Percentiles rank a stretch among this genome's conserved stretches.
Conservation (phyloP, 2,797 vertebrate species). For the Ctenosaura bakeri region DNA sequence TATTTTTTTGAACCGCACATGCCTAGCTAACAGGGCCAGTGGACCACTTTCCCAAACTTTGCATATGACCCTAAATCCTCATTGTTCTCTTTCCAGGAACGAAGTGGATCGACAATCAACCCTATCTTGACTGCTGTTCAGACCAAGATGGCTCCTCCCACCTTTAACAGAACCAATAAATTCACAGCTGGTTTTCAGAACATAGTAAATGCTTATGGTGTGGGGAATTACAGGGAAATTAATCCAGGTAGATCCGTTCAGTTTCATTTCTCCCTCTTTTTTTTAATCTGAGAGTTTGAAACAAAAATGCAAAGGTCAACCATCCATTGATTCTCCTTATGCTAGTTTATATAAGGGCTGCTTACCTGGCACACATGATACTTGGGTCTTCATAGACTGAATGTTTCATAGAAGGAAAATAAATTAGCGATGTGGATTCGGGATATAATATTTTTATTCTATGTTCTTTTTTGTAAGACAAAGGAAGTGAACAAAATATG, state of each 20-base stretch:
- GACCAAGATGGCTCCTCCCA: conserved; percentile 82
- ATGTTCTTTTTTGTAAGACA: not conserved
- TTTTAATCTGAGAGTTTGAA: not conserved
- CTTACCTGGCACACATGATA: not conserved
- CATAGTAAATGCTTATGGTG: conserved; percentile 84
- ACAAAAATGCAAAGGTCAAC: not conserved
- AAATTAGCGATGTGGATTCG: not conserved
- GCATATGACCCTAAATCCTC: not conserved
- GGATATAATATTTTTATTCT: not conserved
- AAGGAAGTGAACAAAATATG: not conserved
- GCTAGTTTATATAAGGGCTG: not conserved
- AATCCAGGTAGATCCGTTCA: conserved; percentile 81
- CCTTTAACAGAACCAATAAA: conserved; percentile 86
- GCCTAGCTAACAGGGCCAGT: too few species aligned
- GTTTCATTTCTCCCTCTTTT: accelerated
- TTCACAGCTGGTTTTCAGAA: conserved; percentile 87
- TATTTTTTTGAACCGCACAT: too few species aligned
- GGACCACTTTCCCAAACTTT: too few species aligned
- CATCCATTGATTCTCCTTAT: not conserved
- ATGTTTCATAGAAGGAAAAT: not conserved
- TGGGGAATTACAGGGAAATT: conserved; percentile 84
- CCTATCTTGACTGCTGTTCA: conserved; percentile 82
- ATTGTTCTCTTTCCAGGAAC: conserved; percentile 72
- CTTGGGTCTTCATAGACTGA: not conserved
- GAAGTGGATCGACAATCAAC: conserved; percentile 81